Base-by-base conservation (phyloP, 2,888 invertebrate species). In the Callyntrura guangdongensis region DNA sequence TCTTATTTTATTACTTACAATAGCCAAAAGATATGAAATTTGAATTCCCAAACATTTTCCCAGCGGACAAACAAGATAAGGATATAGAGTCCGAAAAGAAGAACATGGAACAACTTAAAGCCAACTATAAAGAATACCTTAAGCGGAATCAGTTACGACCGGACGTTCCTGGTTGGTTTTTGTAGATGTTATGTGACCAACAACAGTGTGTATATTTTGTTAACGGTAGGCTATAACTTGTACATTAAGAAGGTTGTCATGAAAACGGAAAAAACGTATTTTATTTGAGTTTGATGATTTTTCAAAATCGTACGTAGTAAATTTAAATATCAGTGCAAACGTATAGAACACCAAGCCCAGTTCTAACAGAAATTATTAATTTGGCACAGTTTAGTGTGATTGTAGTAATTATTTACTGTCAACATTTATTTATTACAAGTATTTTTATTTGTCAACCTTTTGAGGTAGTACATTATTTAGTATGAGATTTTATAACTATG, bases 121-220 rank as follows among this genome's bases (percentile, higher is more conserved):
- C 77, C 12, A 86, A 61, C 36, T 90, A 86, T 53, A 49, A 82
- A 9, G n/a, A 56, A 2, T 81, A 90, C 61, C 20, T 86, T 14
- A 36, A 86, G n/a, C n/a, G 86, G 1, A 90, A 90, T 86, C 49
- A 82, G 59, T 22, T 82, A 6, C 36, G 86, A 53, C 86, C 86
- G 0, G 90, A 90, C 27, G 90, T 90, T 14, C 90, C 90, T 11
- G 90, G 90, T 0, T 90, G 90, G 90, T 90, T 90, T 20, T 53
- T 90, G 22, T 90, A 86, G 67, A 12, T 0, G 9, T 67, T 25
- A 17, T 61, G 45, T 1, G 6, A 49, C n/a, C 36, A 14, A 64
- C 1, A 64, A 25, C 22, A 25, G n/a, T 25, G 25, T 9, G 45
- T 45, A 14, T 79, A 17, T 22, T 22, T 61, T 9, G 64, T 64